These are phyloP conservation scores for Corydoras sp. DNA, from an alignment of 2,113 vertebrate genomes.

Conservation along the genomic window DNA sequence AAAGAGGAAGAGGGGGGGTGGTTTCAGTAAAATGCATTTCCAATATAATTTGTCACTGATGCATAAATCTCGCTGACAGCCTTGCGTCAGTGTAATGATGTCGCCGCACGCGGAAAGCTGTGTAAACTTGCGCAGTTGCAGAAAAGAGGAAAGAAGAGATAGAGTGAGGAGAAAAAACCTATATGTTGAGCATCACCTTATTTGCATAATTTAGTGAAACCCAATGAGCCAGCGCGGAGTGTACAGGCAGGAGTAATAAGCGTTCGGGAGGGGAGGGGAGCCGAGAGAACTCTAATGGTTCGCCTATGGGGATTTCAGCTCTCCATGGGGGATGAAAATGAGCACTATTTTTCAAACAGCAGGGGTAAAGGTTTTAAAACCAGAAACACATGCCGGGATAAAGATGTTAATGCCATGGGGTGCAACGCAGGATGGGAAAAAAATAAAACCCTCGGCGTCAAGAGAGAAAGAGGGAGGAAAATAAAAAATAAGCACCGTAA, in stretches of 20 bases:
- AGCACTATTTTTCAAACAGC: conserved; percentile 99
- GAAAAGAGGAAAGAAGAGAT: conserved; percentile 72
- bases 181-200: conserved; percentile 98
- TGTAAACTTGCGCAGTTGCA: conserved; percentile 99
- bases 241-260: conserved; percentile 98
- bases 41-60: conserved; percentile 96
- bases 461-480: conserved; percentile 43
- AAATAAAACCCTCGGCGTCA: conserved; percentile 22
- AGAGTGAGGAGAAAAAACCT: conserved; percentile 66
- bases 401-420: conserved; percentile 99
- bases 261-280: conserved; percentile 97
- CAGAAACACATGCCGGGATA: conserved; percentile 99
- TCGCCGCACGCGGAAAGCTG: conserved; percentile 91
- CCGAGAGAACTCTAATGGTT: conserved; percentile 99
- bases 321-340: conserved; percentile 99
- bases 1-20: conserved; percentile 33
- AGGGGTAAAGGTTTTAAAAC: conserved; percentile 99
- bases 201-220: conserved; percentile 99
- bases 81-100: conserved; percentile 96
- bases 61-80: conserved; percentile 99
- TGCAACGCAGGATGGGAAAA: conserved; percentile 75
- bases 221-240: conserved; percentile 98
- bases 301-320: conserved; percentile 99
- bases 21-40: conserved; percentile 75
- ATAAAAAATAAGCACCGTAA: conserved; percentile 87